Evolutionary conservation across 2,888 invertebrate genomes (phyloP).

Genomic region (Gortyna flavago): DNA sequence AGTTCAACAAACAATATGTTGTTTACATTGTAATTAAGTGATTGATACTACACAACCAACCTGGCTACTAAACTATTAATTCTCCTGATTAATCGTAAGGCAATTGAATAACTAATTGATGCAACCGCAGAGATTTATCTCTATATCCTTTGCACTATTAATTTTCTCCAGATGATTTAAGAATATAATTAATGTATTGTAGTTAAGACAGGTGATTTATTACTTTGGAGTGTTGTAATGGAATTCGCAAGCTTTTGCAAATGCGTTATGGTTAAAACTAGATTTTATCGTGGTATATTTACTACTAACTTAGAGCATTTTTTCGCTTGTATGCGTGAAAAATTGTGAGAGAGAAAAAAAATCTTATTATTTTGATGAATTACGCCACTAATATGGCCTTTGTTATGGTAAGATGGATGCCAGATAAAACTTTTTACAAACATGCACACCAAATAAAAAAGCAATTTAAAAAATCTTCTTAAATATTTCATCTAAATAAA

Average conservation of each 20-base stretch:
- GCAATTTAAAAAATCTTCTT: neutral
- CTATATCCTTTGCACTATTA: slow-evolving; percentile 44
- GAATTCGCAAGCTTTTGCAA: slow-evolving; percentile 27
- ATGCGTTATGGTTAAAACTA: slow-evolving; percentile 16
- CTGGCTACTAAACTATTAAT: slow-evolving; percentile 26
- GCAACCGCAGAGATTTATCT: slow-evolving; percentile 35
- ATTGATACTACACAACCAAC: slow-evolving; percentile 54
- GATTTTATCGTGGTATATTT: slow-evolving; percentile 6
- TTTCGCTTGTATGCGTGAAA: neutral
- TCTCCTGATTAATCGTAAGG: slow-evolving; percentile 32
- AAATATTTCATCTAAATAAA: neutral
- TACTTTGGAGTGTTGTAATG: slow-evolving; percentile 6
- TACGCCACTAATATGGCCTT: neutral
- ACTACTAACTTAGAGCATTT: neutral
- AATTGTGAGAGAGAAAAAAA: neutral
- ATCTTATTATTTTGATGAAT: neutral
- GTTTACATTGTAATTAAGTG: slow-evolving; percentile 66
- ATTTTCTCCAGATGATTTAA: slow-evolving; percentile 51
- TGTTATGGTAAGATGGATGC: neutral
- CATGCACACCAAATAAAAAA: neutral
- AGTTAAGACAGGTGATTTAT: slow-evolving; percentile 52
- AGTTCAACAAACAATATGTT: slow-evolving; percentile 14
- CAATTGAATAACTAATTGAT: too few species aligned
- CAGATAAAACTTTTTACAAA: neutral
- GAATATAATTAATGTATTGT: slow-evolving; percentile 56